Conservation (phyloP, 2,797 vertebrate genomes). For the Mormyrus hasselquistii region DNA sequence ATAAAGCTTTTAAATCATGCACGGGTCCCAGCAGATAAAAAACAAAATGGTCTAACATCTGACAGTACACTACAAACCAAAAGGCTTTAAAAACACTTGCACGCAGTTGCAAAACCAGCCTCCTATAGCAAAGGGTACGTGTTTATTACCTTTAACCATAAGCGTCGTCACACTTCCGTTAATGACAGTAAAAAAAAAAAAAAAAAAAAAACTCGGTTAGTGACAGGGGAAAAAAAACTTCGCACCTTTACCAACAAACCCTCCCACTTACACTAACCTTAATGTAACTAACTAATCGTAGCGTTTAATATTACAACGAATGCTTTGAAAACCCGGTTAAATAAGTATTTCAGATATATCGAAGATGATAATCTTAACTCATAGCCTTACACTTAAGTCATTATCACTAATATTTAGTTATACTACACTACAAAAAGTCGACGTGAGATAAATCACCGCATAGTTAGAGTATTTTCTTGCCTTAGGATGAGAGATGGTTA, state of each 20-base stretch:
- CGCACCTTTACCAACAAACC: background rate
- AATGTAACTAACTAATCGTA: background rate
- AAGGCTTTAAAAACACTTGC: background rate
- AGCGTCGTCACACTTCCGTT: background rate
- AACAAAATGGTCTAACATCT: background rate
- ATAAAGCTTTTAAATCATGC: background rate
- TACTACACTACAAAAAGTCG: background rate
- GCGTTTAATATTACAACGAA: background rate
- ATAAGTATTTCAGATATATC: background rate
- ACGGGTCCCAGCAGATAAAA: background rate
- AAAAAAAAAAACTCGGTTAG: background rate
- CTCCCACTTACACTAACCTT: background rate
- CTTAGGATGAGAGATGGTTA: background rate
- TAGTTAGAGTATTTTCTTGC: background rate
- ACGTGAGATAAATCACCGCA: background rate
- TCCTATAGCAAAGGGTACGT: background rate
- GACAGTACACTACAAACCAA: background rate
- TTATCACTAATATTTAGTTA: background rate
- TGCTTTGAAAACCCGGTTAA: background rate
- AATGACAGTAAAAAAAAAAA: background rate
- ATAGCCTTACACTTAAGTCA: background rate
- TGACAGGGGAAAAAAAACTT: background rate
- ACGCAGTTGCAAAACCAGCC: background rate
- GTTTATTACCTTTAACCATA: background rate
- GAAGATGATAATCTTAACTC: background rate